Evolutionary conservation across 2,888 invertebrate species (phyloP), one percentile per base, ranked within the genome.

Genomic region (Sthenelais limicola): DNA sequence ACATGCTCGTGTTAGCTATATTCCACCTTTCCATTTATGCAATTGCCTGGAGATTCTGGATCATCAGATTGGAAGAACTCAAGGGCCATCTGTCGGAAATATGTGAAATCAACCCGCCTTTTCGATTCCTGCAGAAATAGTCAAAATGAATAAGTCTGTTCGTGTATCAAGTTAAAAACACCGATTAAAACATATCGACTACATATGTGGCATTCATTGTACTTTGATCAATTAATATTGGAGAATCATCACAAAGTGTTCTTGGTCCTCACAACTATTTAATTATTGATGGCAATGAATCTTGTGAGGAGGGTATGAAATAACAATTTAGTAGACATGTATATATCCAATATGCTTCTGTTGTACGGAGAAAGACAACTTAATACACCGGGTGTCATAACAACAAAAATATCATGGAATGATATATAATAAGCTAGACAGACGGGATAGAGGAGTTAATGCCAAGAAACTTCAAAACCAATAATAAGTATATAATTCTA

Each of bases 51-150:
- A 12, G 82, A 82, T 21, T 82, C 74, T 0, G 84, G 83, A 51
- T 87, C 84, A 56, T 85, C 81, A 2, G 86, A 85, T 0, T 82
- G 76, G 77, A 82, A 87, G 76, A 83, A 87, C 71, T 87, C 82
- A 21, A 80, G 74, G 51, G 83, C 83, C 24, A 87, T 77, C 52
- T 81, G 75, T 51, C 80, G 80, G 77, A 86, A 87, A 62, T 84
- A 84, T 3, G 78, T 78, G 62, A 82, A 69, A 69, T 86, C 83
- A 3, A 87, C 80, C 51, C 79, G 81, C 74, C 78, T 80, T 51
- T 82, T 78, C 47, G 81, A 76, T 68, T 82, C 82, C 86, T 86
- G 82, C 54, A n/a, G n/a, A 81, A 82, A 43, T 43, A 43, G n/a
- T 43, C 18, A 43, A 43, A 15, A n/a, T 43, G n/a, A 43, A 43